Evolutionary conservation across 2,888 invertebrate species (phyloP).

Genomic region (Cephonodes hylas): DNA sequence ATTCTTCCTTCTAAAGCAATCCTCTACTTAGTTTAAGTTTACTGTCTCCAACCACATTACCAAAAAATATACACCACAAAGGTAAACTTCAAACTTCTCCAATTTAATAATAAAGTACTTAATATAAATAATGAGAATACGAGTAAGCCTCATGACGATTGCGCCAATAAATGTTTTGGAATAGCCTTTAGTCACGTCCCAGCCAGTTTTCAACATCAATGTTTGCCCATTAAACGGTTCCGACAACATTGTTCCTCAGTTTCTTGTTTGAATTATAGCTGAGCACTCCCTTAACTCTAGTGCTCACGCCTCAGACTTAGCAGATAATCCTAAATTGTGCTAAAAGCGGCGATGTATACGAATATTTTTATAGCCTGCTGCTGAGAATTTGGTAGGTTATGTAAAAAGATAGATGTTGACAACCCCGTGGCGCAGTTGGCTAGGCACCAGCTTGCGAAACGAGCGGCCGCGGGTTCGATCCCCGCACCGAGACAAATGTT

Average conservation of each 20-base stretch:
- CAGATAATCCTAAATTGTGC: neutral
- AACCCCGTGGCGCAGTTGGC: too few species aligned
- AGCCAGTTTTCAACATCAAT: slow-evolving; percentile 36
- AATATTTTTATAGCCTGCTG: neutral
- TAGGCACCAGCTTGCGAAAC: too few species aligned
- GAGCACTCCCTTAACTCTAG: neutral
- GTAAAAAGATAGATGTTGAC: too few species aligned
- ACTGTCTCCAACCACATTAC: too few species aligned
- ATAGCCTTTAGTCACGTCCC: slow-evolving; percentile 36
- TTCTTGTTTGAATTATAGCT: slow-evolving; percentile 43
- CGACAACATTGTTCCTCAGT: neutral
- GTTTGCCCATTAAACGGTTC: slow-evolving; percentile 50
- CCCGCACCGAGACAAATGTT: too few species aligned
- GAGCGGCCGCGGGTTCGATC: too few species aligned
- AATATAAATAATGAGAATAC: neutral
- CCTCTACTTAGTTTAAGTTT: too few species aligned
- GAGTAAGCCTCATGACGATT: neutral
- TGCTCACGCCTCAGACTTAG: neutral
- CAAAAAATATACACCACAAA: neutral
- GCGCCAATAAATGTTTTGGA: slow-evolving; percentile 8
- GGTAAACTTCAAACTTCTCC: neutral
- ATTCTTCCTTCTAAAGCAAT: too few species aligned
- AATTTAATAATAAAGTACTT: neutral
- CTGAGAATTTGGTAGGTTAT: neutral
- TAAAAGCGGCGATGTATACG: neutral